These are phyloP conservation scores for Aphaenogaster ashmeadi DNA, from an alignment of 1,140 invertebrate genomes.

Conservation along the genomic window DNA sequence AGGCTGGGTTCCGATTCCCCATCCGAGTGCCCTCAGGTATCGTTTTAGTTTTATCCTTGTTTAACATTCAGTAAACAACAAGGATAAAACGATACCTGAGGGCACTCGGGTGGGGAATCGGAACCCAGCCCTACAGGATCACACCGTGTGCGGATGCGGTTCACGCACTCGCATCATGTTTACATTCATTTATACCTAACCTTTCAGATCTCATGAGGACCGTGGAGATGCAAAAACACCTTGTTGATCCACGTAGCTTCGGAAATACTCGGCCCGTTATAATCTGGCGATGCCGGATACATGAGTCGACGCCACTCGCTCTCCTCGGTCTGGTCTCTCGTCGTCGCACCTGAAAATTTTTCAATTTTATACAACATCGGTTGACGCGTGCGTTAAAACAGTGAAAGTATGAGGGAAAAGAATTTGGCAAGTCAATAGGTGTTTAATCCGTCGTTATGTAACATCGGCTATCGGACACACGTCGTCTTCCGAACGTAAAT, in stretches of 20 bases:
- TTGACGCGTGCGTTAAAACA: background rate
- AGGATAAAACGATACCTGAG: too few species aligned
- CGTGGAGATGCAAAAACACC: background rate
- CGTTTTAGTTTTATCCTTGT: too few species aligned
- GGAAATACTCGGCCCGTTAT: background rate
- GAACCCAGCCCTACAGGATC: too few species aligned
- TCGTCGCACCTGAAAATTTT: background rate
- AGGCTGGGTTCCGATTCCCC: too few species aligned
- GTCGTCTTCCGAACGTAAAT: background rate
- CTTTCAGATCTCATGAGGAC: background rate
- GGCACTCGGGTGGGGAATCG: too few species aligned
- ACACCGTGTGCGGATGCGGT: background rate
- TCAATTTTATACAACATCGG: background rate
- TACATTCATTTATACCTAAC: conserved; percentile 6
- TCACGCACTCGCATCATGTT: background rate
- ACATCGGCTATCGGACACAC: background rate
- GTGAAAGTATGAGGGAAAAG: background rate
- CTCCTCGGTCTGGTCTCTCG: background rate
- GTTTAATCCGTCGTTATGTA: conserved; percentile 19
- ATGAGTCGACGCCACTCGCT: background rate
- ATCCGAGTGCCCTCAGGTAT: too few species aligned
- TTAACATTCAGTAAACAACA: too few species aligned
- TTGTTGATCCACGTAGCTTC: background rate
- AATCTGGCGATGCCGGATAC: background rate
- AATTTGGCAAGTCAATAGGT: background rate